Percentiles rank a stretch among this genome's conserved stretches.
Evolutionary conservation across 2,888 invertebrate species (phyloP).

Genomic region (Loripinus fragilis): DNA sequence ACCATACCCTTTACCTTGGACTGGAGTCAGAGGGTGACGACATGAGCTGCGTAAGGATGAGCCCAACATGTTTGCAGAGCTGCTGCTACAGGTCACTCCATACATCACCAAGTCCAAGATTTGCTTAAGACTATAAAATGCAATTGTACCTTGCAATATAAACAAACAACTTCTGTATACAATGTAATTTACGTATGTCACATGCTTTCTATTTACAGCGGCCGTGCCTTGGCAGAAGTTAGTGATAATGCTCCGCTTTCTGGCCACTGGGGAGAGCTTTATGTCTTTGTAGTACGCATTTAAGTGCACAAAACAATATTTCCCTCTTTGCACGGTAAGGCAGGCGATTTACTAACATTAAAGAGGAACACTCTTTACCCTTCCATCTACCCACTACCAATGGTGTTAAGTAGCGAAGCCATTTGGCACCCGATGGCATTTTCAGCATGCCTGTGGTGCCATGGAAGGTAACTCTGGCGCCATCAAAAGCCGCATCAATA

Average conservation of each 20-base stretch:
- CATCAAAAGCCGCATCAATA: background rate
- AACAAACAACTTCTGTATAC: too few species aligned
- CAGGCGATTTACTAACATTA: conserved; percentile 12
- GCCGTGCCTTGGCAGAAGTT: background rate
- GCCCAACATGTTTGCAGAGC: background rate
- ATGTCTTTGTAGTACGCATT: conserved; percentile 10
- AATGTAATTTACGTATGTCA: background rate
- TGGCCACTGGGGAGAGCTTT: conserved; percentile 15
- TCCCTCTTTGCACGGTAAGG: conserved; percentile 11
- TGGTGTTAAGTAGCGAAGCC: conserved; percentile 12
- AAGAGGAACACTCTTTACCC: background rate
- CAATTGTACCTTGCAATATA: too few species aligned
- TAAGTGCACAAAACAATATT: conserved; percentile 23
- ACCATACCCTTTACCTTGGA: conserved; percentile 8
- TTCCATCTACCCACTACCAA: conserved; percentile 6
- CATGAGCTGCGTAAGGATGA: background rate
- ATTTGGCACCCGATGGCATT: conserved; percentile 18
- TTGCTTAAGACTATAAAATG: too few species aligned
- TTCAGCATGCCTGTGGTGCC: conserved; percentile 22
- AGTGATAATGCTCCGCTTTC: conserved; percentile 12
- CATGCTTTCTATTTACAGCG: background rate
- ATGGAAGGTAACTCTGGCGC: background rate
- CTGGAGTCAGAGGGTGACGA: conserved; percentile 1
- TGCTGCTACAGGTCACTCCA: background rate
- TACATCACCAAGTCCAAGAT: background rate